Conservation (phyloP, 2,113 vertebrate species). For the Pelecanus crispus region DNA sequence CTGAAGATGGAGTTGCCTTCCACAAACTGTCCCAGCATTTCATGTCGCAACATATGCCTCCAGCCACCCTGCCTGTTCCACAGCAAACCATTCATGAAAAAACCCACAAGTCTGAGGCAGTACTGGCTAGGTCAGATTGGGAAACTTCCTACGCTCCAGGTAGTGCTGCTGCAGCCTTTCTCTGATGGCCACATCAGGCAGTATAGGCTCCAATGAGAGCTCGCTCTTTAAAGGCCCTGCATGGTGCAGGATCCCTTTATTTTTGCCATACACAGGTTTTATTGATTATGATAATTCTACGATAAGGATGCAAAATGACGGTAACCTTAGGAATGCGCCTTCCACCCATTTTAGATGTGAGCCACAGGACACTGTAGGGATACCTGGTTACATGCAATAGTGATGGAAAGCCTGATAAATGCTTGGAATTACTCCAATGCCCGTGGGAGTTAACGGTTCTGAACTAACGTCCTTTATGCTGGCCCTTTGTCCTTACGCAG, state of each 20-base stretch:
- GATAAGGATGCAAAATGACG: neutral
- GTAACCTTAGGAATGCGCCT: neutral
- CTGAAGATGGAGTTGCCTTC: neutral
- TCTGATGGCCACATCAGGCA: neutral
- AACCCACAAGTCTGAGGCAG: neutral
- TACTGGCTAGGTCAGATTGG: neutral
- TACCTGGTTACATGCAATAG: neutral
- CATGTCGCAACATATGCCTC: neutral
- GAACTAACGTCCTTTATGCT: neutral
- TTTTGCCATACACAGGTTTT: neutral
- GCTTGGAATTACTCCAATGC: neutral
- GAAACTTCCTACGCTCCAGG: neutral
- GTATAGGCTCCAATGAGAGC: accelerated
- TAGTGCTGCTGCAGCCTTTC: neutral
- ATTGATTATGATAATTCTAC: neutral
- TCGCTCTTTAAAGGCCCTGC: neutral
- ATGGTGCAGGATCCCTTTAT: neutral
- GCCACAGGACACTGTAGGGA: too few species aligned
- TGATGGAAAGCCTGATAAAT: neutral
- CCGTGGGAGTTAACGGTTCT: neutral
- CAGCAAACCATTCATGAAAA: neutral
- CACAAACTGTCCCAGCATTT: neutral
- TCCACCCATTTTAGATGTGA: neutral
- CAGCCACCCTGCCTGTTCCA: neutral
- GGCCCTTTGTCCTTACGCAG: neutral